phyloP scores from a whole-genome alignment of 2,797 vertebrate genomes.

The Rhynchonycteris naso region DNA sequence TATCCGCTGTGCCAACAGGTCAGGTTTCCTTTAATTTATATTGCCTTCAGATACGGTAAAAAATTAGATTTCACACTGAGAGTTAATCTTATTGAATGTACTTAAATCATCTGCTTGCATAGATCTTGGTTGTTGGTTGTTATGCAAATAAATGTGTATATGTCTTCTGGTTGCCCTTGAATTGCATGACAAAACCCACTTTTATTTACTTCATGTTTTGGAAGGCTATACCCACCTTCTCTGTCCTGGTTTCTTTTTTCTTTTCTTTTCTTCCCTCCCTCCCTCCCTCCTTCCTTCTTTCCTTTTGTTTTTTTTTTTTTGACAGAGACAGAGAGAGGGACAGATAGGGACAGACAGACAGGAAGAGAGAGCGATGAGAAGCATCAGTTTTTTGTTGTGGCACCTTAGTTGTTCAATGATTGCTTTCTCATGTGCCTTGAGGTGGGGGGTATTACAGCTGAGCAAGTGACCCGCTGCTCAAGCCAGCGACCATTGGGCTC shows the following conservation, averaged over 20 bases:
- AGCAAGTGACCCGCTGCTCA: too few species aligned
- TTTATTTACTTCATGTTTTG: background rate
- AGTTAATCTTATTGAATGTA: constrained; percentile 10
- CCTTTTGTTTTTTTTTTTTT: too few species aligned
- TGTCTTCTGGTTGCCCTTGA: background rate
- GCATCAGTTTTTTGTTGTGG: too few species aligned
- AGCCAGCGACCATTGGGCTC: too few species aligned
- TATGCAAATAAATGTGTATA: background rate
- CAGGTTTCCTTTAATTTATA: background rate
- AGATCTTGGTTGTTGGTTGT: background rate
- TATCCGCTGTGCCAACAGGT: background rate
- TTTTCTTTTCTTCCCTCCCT: too few species aligned
- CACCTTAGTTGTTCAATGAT: too few species aligned
- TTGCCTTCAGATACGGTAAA: background rate
- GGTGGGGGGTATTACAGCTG: too few species aligned
- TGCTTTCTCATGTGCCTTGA: too few species aligned
- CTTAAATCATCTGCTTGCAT: background rate
- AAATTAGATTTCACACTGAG: background rate
- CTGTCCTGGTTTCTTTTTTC: background rate
- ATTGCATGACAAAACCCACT: background rate
- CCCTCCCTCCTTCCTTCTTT: too few species aligned
- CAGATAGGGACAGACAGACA: too few species aligned
- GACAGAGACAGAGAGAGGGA: too few species aligned
- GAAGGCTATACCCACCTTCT: background rate
- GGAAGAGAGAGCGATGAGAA: too few species aligned